These are phyloP conservation scores for Spodoptera frugiperda DNA, from an alignment of 1,140 invertebrate genomes.

Conservation along the genomic window DNA sequence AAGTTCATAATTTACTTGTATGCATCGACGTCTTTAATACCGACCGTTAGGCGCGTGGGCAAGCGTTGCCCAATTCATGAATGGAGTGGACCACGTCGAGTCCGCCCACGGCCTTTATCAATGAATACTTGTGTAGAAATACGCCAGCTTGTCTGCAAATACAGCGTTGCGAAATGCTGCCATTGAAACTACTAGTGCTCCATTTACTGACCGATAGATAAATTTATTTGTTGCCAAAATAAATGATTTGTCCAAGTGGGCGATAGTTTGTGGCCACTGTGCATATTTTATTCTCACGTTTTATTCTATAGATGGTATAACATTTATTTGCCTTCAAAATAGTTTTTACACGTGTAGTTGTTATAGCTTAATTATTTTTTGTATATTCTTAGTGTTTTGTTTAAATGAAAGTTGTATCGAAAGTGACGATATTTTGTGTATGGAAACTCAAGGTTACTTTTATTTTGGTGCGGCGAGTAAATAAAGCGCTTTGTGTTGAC, in stretches of 20 bases:
- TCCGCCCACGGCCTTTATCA: slow-evolving; percentile 73
- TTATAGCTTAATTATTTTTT: too few species aligned
- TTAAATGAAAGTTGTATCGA: slow-evolving; percentile 24
- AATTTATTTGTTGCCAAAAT: slow-evolving; percentile 43
- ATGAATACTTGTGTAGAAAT: slow-evolving; percentile 69
- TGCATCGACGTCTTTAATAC: slow-evolving; percentile 49
- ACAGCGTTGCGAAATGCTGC: slow-evolving; percentile 67
- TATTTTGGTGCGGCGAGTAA: not conserved
- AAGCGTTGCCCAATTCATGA: slow-evolving; percentile 79
- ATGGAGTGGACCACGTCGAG: slow-evolving; percentile 72
- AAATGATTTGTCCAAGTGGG: slow-evolving; percentile 31
- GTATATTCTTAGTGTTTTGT: not conserved
- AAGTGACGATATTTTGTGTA: not conserved
- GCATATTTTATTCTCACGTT: not conserved
- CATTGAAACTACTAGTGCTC: slow-evolving; percentile 65
- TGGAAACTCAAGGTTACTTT: not conserved
- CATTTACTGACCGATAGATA: slow-evolving; percentile 49
- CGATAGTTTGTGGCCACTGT: slow-evolving; percentile 34
- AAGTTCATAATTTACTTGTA: slow-evolving; percentile 71
- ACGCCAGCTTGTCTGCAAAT: slow-evolving; percentile 67
- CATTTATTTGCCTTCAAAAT: not conserved
- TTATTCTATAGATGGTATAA: not conserved
- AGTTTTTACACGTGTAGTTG: not conserved
- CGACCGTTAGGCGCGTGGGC: slow-evolving; percentile 77
- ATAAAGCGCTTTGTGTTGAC: not conserved